phyloP scores from a whole-genome alignment of 2,797 vertebrate genomes.

The Eulemur mongoz region DNA sequence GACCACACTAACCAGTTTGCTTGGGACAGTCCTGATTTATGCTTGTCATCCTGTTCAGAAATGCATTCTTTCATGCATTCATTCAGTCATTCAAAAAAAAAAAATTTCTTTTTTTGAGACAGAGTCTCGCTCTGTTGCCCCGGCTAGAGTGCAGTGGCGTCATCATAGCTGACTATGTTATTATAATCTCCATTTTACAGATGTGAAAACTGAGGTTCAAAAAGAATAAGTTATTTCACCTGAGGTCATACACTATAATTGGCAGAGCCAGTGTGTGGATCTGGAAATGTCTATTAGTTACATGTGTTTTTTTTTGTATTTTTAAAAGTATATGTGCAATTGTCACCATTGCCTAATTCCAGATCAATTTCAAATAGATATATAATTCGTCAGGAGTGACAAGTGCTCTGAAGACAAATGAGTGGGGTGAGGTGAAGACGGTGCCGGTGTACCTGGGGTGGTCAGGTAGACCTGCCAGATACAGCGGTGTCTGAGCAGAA shows the following conservation, averaged over 20 bases:
- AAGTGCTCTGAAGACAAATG: neutral
- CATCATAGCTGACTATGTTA: neutral
- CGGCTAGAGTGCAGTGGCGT: too few relatives aligned
- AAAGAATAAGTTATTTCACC: neutral
- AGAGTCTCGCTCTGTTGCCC: too few relatives aligned
- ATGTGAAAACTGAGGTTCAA: neutral
- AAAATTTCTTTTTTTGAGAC: too few relatives aligned
- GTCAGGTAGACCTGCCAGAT: neutral
- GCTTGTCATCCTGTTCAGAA: neutral
- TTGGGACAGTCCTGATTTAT: neutral
- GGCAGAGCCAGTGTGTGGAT: neutral
- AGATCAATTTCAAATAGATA: neutral
- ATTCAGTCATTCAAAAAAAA: too few relatives aligned
- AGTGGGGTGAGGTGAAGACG: neutral
- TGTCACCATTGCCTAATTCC: neutral
- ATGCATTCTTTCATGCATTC: too few relatives aligned
- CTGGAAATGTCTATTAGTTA: slow-evolving; percentile 3
- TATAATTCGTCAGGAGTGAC: neutral
- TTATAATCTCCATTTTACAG: neutral
- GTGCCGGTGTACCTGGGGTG: neutral
- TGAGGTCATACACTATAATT: neutral
- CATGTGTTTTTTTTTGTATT: neutral
- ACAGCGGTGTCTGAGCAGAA: neutral
- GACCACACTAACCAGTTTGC: neutral
- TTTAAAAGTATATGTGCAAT: neutral